Percentiles rank a stretch among this genome's conserved stretches.
Evolutionary conservation across 2,797 vertebrate genomes (phyloP).

Genomic region (Darevskia nairensis): DNA sequence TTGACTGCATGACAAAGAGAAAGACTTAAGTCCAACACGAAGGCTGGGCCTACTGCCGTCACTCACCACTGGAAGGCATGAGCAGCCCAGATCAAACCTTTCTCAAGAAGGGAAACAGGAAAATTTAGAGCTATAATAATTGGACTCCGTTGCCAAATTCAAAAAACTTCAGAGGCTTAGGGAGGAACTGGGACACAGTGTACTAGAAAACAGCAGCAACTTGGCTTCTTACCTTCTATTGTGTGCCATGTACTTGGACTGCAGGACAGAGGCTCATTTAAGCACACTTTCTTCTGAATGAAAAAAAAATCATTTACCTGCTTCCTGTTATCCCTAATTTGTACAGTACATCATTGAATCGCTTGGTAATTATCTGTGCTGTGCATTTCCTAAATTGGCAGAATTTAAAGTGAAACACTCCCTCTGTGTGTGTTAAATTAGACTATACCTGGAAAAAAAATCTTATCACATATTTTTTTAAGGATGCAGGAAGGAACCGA

Average conservation of each 20-base stretch:
- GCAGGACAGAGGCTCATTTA: not conserved
- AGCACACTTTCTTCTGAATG: not conserved
- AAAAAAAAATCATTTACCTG: not conserved
- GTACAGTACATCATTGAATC: not conserved
- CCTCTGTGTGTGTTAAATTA: not conserved
- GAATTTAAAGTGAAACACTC: not conserved
- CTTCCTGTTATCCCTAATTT: not conserved
- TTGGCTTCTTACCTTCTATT: conserved; percentile 20
- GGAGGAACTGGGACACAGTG: conserved; percentile 13
- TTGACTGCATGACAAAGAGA: not conserved
- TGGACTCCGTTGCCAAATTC: not conserved
- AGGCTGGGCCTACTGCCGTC: too few relatives aligned
- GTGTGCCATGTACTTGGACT: not conserved
- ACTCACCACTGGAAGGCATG: not conserved
- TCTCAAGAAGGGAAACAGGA: not conserved
- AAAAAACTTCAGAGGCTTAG: not conserved
- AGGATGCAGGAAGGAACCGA: not conserved
- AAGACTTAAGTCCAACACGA: not conserved
- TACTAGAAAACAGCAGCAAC: conserved; percentile 3
- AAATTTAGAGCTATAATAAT: not conserved
- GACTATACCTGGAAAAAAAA: not conserved
- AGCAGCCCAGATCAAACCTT: not conserved
- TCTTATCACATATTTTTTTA: not conserved
- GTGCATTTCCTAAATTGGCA: not conserved
- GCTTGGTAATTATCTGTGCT: not conserved